Evolutionary conservation across 1,140 invertebrate species (phyloP), one percentile per base, ranked within the genome.

Genomic region (Grapholita molesta): DNA sequence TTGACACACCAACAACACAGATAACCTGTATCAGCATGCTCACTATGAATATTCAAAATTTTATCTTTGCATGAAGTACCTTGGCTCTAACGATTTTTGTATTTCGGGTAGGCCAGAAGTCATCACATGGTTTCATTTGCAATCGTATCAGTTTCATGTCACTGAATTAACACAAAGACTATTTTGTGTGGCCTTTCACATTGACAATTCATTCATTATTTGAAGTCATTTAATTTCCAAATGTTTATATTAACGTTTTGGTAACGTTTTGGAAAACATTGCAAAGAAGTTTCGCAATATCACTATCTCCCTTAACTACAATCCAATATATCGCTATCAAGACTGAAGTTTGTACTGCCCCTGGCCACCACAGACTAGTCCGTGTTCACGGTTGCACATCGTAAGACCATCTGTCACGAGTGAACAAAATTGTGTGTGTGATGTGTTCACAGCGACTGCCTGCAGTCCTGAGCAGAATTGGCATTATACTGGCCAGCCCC

Each of bases 401-500:
- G 80, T 80, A 80, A 85, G 83, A 80, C 78, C 86, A 91, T 87
- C 82, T 78, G 80, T 83, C 89, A 90, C 89, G 83, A 89, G 88
- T 90, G 88, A 92, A 91, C 83, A 85, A 88, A 61, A 82, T 74
- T 88, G 80, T 91, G 83, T 92, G 89, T 94, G 92, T 93, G 92
- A 90, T 92, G 89, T 93, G 91, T 94, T 97, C 96, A 91, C 96
- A 97, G 96, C 96, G 96, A 93, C 95, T 97, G 93, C 96, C 96
- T 94, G 96, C 96, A 94, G 96, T 97, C 93, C 95, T 97, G 94
- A 96, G 95, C 95, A 95, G 96, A 95, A 96, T 97, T 95, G 96
- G 96, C 95, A 96, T 97, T 94, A 96, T 97, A 94, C 95, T 97
- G 95, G 96, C 96, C 94, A 96, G 96, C 94, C 96, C 96, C 93